Percentiles rank a stretch among this genome's conserved stretches.
These are phyloP conservation scores for Oreamnos americanus DNA, from an alignment of 2,113 vertebrate species.

Conservation along the genomic window DNA sequence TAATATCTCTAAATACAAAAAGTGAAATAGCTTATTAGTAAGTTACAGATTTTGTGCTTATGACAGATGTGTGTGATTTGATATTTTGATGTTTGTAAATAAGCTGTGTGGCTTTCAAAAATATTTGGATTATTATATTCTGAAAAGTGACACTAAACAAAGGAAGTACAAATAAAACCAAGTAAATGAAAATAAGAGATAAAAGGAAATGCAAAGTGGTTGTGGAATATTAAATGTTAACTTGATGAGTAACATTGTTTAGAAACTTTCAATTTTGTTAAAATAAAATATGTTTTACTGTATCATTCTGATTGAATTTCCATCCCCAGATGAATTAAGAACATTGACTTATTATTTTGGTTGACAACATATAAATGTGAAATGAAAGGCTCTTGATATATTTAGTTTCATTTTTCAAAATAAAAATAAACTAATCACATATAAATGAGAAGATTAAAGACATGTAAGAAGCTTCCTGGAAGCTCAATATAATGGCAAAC, in stretches of 20 bases:
- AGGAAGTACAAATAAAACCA: neutral
- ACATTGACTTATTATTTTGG: neutral
- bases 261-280: neutral
- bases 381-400: neutral
- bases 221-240: neutral
- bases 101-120: neutral
- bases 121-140: neutral
- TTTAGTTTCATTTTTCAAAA: constrained; percentile 27
- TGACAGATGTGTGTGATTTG: neutral
- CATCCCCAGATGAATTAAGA: neutral
- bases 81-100: neutral
- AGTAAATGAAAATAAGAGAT: neutral
- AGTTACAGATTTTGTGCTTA: neutral
- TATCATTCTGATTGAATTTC: neutral
- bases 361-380: neutral
- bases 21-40: neutral
- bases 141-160: neutral
- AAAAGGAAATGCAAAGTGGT: neutral
- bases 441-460: constrained; percentile 21
- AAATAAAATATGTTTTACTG: neutral
- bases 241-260: neutral
- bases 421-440: neutral
- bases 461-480: neutral
- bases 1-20: neutral
- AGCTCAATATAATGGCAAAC: neutral